Percentiles rank a stretch among this genome's conserved stretches.
phyloP scores from a whole-genome alignment of 1,140 invertebrate genomes.

The Lasioglossum baleicum region DNA sequence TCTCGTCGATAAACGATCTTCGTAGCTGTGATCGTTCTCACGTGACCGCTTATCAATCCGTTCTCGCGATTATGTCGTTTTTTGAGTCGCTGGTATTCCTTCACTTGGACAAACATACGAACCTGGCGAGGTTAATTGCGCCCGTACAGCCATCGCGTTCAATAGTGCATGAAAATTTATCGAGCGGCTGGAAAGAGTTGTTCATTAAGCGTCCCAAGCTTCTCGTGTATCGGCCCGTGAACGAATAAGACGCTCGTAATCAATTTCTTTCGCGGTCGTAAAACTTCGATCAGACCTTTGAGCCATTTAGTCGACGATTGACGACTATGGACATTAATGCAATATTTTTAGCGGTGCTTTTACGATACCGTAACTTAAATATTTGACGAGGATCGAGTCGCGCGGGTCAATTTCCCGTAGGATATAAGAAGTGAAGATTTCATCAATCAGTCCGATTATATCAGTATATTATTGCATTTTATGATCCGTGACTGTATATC shows the following conservation, averaged over 20 bases:
- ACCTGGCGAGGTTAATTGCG: constrained; percentile 5
- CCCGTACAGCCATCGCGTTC: constrained; percentile 15
- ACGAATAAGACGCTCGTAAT: not conserved
- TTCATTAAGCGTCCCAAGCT: not conserved
- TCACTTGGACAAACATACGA: not conserved
- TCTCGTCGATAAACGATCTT: not conserved
- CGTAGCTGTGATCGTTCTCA: not conserved
- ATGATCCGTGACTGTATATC: no score
- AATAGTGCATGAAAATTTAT: constrained; percentile 32
- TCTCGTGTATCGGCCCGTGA: not conserved
- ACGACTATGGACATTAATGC: not conserved
- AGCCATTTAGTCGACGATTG: not conserved
- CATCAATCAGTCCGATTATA: no score
- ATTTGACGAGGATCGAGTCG: no score
- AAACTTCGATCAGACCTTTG: not conserved
- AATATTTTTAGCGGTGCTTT: not conserved
- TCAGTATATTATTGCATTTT: no score
- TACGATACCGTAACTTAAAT: not conserved
- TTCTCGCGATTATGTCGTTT: constrained; percentile 18
- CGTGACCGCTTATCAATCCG: constrained; percentile 18
- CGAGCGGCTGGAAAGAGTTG: not conserved
- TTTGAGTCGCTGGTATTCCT: not conserved
- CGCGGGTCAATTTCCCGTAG: no score
- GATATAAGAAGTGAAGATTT: no score
- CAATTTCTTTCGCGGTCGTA: not conserved